Base-by-base conservation (phyloP, 2,797 vertebrate species). In the Momotus momota region DNA sequence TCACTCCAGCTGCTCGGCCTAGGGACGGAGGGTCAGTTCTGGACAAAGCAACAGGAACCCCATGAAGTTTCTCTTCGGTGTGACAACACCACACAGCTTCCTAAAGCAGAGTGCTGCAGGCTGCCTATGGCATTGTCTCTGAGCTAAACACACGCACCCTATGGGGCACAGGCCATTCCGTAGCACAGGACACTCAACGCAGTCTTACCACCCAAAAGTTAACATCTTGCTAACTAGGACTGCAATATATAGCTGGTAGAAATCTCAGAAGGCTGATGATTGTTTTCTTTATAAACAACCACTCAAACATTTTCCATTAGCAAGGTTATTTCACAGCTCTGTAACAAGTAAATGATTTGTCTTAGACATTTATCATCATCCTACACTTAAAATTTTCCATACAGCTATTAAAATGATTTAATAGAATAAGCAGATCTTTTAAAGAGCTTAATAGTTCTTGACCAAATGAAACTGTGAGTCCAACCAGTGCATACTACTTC, bases 321-420 rank as follows among this genome's bases (percentile, higher is more conserved):
- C 62, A 84, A 81, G 46, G 70, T 35, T 35, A 45, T 33, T 93
- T 61, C 38, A 65, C 26, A 81, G 45, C 21, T 72, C 41, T 62
- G 20, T 73, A 77, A 96, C n/a, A 77, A 51, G 23, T 64, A 95
- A 93, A 96, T 96, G 49, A 14, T 70, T 71, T 25, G 40, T 12
- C 49, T 73, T 58, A 72, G 60, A 7, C 38, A 71, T 79, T 43
- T 91, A 66, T 51, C 40, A 72, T 51, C 62, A 74, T 72, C 33
- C 41, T 26, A 83, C 11, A 61, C 16, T 86, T 45, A 27, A 19
- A 20, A n/a, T 45, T n/a, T 64, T 43, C 61, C 29, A 29, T 27
- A 64, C 5, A 31, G 40, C 14, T 41, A 64, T 15, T 31, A 21
- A 14, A 43, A 43, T 64, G 43, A 64, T 64, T 43, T 43, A 31